A percentile compares a stretch with the other conserved stretches of the same genome.
Conservation (phyloP, 2,888 invertebrate species). For the Zootermopsis nevadensis region DNA sequence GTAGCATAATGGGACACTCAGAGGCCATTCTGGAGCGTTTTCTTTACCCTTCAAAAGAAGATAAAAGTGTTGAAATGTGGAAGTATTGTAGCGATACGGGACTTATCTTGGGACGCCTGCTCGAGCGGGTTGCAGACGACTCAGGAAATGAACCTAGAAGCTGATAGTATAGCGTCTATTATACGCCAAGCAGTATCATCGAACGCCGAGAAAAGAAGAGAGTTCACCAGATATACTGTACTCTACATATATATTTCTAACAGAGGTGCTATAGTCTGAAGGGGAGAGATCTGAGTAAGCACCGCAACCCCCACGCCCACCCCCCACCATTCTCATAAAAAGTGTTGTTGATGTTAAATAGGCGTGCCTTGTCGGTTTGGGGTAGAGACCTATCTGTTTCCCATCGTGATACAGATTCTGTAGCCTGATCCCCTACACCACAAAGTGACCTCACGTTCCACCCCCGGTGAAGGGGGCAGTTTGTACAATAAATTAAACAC, state of each 20-base stretch:
- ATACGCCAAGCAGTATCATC: conserved; percentile 40
- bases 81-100: conserved; percentile 53
- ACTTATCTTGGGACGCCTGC: conserved; percentile 51
- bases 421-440: background rate
- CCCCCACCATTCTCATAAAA: background rate
- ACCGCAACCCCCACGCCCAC: no score
- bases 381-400: background rate
- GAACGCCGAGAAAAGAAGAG: background rate
- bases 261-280: background rate
- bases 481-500: background rate
- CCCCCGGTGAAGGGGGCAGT: background rate
- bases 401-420: background rate
- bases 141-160: conserved; percentile 52
- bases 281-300: background rate
- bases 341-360: background rate
- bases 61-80: conserved; percentile 54
- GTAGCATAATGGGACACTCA: conserved; percentile 53
- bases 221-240: conserved; percentile 19
- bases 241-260: conserved; percentile 9
- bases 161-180: conserved; percentile 53
- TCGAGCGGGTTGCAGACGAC: background rate
- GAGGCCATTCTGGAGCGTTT: conserved; percentile 46
- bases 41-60: conserved; percentile 51
- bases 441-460: background rate
- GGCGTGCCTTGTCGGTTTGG: no score